Conservation (phyloP, 2,113 vertebrate genomes). For the Melanerpes formicivorus region DNA sequence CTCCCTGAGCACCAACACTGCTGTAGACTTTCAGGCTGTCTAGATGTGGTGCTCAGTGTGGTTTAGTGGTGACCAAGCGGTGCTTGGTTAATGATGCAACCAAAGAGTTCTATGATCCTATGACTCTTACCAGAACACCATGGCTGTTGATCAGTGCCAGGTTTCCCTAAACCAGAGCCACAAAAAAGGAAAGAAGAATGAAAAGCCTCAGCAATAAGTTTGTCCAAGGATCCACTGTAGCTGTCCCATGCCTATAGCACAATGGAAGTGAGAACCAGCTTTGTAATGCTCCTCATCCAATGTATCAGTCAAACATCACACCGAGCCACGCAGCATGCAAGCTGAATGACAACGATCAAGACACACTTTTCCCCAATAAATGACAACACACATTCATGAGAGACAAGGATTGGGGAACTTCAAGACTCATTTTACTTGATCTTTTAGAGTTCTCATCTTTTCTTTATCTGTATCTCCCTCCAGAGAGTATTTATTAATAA, state of each 20-base stretch:
- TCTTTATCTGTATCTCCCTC: not conserved
- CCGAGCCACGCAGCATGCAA: accelerated
- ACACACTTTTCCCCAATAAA: not conserved
- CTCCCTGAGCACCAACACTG: not conserved
- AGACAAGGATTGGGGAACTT: constrained; percentile 10
- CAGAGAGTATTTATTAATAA: constrained; percentile 33
- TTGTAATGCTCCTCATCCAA: not conserved
- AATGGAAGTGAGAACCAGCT: not conserved
- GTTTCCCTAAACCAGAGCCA: accelerated
- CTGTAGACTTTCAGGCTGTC: not conserved
- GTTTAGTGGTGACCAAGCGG: no score
- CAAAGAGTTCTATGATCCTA: no score
- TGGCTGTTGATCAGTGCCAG: not conserved
- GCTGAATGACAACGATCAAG: accelerated
- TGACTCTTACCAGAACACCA: accelerated
- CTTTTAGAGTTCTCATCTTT: not conserved
- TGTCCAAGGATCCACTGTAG: not conserved
- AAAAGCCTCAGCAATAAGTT: not conserved
- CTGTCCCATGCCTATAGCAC: not conserved
- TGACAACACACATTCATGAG: not conserved
- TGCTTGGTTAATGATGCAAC: no score
- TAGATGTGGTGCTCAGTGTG: no score
- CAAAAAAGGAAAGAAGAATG: accelerated
- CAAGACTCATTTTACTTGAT: constrained; percentile 27
- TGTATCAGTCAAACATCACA: not conserved